Base-by-base conservation (phyloP, 1,140 invertebrate species). In the Leptinotarsa lineolata region DNA sequence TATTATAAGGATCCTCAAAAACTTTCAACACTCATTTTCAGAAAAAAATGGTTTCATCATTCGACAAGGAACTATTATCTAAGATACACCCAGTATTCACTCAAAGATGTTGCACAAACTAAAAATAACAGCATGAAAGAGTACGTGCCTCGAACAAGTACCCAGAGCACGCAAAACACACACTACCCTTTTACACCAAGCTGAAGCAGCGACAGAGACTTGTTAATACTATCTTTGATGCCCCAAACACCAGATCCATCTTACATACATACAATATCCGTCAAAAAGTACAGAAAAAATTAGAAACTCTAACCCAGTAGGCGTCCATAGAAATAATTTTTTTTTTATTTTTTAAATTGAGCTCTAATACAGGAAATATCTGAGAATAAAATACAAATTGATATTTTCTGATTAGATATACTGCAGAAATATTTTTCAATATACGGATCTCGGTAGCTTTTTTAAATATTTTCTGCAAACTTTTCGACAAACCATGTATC, bases 61-160 rank as follows among this genome's bases (percentile, higher is more conserved):
- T 39, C 8, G 30, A 8, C 30, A 39, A 39, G 30, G 8, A 6
- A 2, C 30, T 8, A 39, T 39, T 39, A 39, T 1, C 30, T 39
- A 39, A 39, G 30, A 39, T 39, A 39, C 30, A 39, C 30, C 8
- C 8, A 39, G 30, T 39, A 39, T 39, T 39, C 30, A 39, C 30
- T 39, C 30, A 39, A 39, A 54, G 2, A 54, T 54, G 48, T 54
- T 54, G 48, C 48, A 54, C 48, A 8, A 54, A 54, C 48, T 54
- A 18, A 54, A 54, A 24, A 63, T 63, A 63, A 63, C 60, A 63
- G 22, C 60, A 24, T 63, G 60, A 63, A 20, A 20, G 60, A 63
- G 22, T 12, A 63, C 60, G 60, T 63, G 60, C 60, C 60, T 21
- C 22, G 15, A 63, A 15, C 20, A 21, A 63, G 22, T 24, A 63